Conservation (phyloP, 2,888 invertebrate genomes). For the Clitarchus hookeri region DNA sequence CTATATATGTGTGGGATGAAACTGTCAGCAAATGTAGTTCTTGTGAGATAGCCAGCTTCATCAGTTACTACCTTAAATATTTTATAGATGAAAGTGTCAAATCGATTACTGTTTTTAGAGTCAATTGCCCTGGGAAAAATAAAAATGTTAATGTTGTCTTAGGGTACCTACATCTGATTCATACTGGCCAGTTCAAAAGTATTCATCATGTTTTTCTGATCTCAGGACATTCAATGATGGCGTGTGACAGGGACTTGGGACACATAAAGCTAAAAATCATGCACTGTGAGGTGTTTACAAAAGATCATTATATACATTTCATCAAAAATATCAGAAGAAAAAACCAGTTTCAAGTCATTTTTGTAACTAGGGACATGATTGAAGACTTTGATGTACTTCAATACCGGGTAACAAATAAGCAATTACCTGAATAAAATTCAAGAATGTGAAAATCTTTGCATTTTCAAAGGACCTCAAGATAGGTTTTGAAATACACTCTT, state of each 20-base stretch:
- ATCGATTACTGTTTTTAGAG: background rate
- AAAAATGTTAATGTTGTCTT: background rate
- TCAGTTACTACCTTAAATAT: background rate
- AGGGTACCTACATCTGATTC: background rate
- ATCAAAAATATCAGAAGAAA: background rate
- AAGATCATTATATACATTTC: constrained; percentile 16
- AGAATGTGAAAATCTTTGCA: background rate
- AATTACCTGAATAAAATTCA: background rate
- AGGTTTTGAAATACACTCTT: constrained; percentile 8
- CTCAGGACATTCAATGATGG: constrained; percentile 18
- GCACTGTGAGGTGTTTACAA: background rate
- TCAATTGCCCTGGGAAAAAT: background rate
- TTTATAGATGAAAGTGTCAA: background rate
- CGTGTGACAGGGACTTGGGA: constrained; percentile 3
- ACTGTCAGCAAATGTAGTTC: background rate
- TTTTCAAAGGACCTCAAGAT: constrained; percentile 1
- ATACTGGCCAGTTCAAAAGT: background rate
- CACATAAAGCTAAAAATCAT: constrained; percentile 15
- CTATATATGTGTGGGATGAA: background rate
- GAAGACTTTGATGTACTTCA: background rate
- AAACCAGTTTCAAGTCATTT: background rate
- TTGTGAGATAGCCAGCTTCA: background rate
- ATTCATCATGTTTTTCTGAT: constrained; percentile 4
- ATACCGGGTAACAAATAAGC: background rate
- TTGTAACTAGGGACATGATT: background rate